A percentile compares a stretch with the other conserved stretches of the same genome.
phyloP scores from a whole-genome alignment of 1,140 invertebrate species.

The Carposina sasakii region DNA sequence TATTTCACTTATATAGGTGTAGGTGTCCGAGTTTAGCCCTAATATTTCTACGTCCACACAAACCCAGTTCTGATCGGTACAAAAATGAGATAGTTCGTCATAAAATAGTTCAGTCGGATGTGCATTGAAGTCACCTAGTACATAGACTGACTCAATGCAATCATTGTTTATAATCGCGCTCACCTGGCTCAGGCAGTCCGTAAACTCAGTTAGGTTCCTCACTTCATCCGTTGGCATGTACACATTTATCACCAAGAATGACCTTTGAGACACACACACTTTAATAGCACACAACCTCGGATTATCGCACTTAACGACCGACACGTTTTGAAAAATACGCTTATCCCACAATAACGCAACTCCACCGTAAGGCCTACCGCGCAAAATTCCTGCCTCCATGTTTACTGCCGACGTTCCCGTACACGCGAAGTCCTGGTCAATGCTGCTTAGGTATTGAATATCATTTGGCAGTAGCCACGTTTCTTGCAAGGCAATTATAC shows the following conservation, averaged over 20 bases:
- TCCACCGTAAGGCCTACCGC: neutral
- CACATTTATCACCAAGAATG: neutral
- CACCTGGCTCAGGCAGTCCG: neutral
- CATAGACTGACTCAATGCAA: neutral
- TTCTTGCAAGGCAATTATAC: conserved; percentile 5
- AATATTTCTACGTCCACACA: neutral
- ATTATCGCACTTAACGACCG: neutral
- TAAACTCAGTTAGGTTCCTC: neutral
- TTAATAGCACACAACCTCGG: neutral
- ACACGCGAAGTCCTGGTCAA: neutral
- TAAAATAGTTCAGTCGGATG: neutral
- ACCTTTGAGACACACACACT: neutral
- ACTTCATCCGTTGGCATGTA: conserved; percentile 1
- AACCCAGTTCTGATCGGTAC: neutral
- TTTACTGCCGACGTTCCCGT: neutral
- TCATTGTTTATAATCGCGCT: neutral
- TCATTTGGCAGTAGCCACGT: conserved; percentile 7
- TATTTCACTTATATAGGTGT: neutral
- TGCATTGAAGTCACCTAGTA: neutral
- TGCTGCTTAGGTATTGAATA: neutral
- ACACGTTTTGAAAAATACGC: neutral
- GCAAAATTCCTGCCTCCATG: neutral
- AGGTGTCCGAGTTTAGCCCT: neutral
- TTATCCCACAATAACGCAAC: conserved; percentile 1
- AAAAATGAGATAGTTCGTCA: neutral